Evolutionary conservation across 1,140 invertebrate genomes (phyloP).

Genomic region (Pogonomyrmex barbatus): DNA sequence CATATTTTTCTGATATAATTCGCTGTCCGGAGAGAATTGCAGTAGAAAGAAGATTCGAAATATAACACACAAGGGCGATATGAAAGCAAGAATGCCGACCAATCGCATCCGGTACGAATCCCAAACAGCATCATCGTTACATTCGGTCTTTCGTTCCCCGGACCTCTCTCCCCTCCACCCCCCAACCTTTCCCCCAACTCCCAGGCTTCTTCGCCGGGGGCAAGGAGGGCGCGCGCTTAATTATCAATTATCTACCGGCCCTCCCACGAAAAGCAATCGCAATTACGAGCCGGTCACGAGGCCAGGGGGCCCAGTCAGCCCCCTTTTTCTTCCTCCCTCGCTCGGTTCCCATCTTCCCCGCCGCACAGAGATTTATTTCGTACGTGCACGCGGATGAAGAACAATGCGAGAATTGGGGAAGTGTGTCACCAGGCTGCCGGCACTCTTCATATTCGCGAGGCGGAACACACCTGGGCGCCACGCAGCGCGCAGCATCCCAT

Average conservation of each 20-base stretch:
- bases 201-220: conserved; percentile 11
- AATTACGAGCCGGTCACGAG: conserved; percentile 65
- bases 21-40: background rate
- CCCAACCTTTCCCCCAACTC: background rate
- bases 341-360: background rate
- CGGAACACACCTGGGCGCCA: conserved; percentile 64
- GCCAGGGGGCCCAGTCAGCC: conserved; percentile 31
- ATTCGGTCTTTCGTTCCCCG: conserved; percentile 49
- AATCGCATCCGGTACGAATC: conserved; percentile 65
- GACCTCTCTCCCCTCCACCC: background rate
- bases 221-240: conserved; percentile 67
- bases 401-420: conserved; percentile 80
- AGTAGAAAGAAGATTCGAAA: background rate
- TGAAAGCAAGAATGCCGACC: conserved; percentile 27
- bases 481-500: conserved; percentile 61
- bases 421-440: conserved; percentile 71
- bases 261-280: conserved; percentile 72
- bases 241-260: conserved; percentile 74
- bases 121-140: conserved; percentile 68
- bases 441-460: conserved; percentile 44
- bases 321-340: background rate
- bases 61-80: background rate
- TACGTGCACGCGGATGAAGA: conserved; percentile 66
- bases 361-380: conserved; percentile 64
- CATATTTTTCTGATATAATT: background rate